Evolutionary conservation across 2,888 invertebrate species (phyloP), one percentile per base, ranked within the genome.

Genomic region (Epirrita christyi): DNA sequence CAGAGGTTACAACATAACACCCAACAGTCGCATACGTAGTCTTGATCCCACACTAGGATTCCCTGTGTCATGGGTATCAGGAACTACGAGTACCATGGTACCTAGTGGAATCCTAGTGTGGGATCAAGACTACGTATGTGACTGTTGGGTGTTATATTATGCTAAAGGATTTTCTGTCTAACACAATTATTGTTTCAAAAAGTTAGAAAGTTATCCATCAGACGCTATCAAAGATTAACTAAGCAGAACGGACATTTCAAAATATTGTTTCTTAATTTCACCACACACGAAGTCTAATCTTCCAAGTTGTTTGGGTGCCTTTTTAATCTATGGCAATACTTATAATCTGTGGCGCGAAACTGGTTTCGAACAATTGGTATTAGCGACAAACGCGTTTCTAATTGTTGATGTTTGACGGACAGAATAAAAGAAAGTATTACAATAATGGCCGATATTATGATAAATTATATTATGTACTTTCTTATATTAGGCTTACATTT

Each of bases 231-330:
- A 27, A 62, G 45, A 62, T 66, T 56, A 57, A 58, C 59, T 66
- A 45, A 61, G 52, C 57, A 67, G 62, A 63, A 58, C 55, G 29
- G 57, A 59, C 60, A 57, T 52, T 47, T 36, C 50, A 44, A 52
- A 36, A 50, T 34, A 6, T 41, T 32, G 34, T 53, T 51, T 53
- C 42, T 47, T 15, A 67, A 71, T 70, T 70, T 70, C 68, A 67
- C 73, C 70, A 68, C 71, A 70, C 70, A 69, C 67, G 65, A 59
- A 50, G 59, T 50, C 54, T 68, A 67, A 71, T 68, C 71, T 65
- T 63, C 68, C 70, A 70, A 68, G 34, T 51, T 59, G 47, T 53
- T 14, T 53, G 29, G 42, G 43, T 37, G 34, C 38, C 15, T 36
- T 58, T 57, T 50, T 59, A 43, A 59, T 62, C 59, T 59, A 41